phyloP scores from a whole-genome alignment of 1,140 invertebrate genomes.

The Rhagoletis pomonella region DNA sequence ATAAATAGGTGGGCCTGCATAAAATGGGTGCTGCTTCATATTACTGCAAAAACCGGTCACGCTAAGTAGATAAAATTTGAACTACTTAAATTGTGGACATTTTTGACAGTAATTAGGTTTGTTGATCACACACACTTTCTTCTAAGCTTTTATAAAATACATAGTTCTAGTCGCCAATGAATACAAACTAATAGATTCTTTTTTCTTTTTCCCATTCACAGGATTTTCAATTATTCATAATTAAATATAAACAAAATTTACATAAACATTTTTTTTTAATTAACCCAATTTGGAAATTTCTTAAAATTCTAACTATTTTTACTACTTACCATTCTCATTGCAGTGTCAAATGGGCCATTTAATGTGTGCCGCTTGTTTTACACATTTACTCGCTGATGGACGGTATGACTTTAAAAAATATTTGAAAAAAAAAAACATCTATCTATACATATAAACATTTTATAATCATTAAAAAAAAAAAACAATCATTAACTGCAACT shows the following conservation, averaged over 20 bases:
- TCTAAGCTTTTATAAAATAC: constrained; percentile 33
- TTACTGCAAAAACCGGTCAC: background rate
- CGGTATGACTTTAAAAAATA: constrained; percentile 70
- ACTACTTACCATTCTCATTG: constrained; percentile 71
- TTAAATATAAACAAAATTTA: constrained; percentile 42
- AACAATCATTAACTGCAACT: background rate
- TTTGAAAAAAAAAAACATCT: background rate
- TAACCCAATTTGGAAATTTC: constrained; percentile 61
- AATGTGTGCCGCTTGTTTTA: constrained; percentile 98
- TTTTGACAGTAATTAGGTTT: constrained; percentile 1
- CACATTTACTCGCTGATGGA: constrained; percentile 95
- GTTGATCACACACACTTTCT: background rate
- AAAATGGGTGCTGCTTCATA: background rate
- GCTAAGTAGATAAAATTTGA: background rate
- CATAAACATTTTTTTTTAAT: constrained; percentile 21
- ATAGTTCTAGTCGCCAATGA: constrained; percentile 27
- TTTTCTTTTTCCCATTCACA: constrained; percentile 74
- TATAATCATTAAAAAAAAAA: constrained; percentile 43
- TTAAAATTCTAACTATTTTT: constrained; percentile 55
- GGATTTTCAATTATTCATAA: constrained; percentile 60
- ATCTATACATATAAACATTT: background rate
- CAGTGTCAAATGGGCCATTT: constrained; percentile 97
- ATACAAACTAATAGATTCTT: constrained; percentile 68
- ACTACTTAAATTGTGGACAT: background rate
- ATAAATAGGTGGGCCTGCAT: background rate